Conservation (phyloP, 2,888 invertebrate genomes). For the Machimus rusticus region DNA sequence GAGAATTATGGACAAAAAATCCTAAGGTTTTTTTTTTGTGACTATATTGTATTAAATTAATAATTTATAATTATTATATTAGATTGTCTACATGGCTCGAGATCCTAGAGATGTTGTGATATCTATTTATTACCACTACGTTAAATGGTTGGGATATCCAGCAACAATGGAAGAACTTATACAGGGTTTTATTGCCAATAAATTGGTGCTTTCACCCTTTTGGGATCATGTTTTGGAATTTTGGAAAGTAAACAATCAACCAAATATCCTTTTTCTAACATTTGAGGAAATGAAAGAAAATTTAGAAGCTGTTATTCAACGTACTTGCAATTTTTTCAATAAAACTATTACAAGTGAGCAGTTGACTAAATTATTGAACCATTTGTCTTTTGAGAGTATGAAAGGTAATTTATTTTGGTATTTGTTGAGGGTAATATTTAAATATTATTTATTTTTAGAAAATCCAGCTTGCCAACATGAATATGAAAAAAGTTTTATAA, state of each 20-base stretch:
- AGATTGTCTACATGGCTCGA: constrained; percentile 82
- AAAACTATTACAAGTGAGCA: constrained; percentile 19
- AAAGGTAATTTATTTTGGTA: constrained; percentile 22
- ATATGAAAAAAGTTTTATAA: neutral
- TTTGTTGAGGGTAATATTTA: neutral
- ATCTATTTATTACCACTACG: constrained; percentile 75
- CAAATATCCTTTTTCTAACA: neutral
- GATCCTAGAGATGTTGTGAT: constrained; percentile 88
- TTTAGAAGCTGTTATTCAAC: neutral
- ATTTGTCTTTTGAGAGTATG: constrained; percentile 48
- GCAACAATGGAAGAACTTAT: no score
- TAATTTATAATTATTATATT: neutral
- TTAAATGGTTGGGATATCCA: constrained; percentile 67
- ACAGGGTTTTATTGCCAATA: constrained; percentile 66
- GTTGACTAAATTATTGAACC: constrained; percentile 36
- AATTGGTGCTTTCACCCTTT: constrained; percentile 49
- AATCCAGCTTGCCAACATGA: neutral
- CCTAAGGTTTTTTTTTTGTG: constrained; percentile 52
- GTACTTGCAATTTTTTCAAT: neutral
- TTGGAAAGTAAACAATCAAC: neutral
- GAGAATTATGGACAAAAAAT: constrained; percentile 57
- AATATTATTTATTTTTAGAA: neutral
- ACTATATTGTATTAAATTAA: no score
- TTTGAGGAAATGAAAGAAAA: neutral
- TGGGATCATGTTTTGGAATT: constrained; percentile 46